Conservation (phyloP, 2,113 vertebrate genomes). For the Nicator chloris region DNA sequence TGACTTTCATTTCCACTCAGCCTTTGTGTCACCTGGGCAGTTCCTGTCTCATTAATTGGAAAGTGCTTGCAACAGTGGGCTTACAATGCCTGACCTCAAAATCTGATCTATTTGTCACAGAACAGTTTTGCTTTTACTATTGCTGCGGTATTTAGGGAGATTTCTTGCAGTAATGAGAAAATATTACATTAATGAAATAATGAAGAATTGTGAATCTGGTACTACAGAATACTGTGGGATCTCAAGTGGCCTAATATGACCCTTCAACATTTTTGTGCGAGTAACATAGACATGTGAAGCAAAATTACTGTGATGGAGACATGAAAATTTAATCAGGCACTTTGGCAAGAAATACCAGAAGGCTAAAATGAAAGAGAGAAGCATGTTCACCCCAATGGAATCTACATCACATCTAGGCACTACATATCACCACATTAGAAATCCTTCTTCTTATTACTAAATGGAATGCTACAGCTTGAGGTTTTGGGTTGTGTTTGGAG, state of each 20-base stretch:
- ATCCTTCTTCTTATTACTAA: not conserved
- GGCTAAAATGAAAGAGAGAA: not conserved
- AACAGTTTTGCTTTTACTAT: not conserved
- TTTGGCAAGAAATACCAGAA: not conserved
- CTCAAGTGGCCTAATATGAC: not conserved
- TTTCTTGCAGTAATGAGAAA: not conserved
- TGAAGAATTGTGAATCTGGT: not conserved
- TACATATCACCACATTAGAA: not conserved
- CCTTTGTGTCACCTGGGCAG: not conserved
- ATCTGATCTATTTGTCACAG: not conserved
- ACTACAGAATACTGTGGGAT: not conserved
- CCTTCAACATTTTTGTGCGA: not conserved
- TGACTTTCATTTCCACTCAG: not conserved
- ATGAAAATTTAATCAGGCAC: not conserved
- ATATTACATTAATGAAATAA: not conserved
- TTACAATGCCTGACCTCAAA: not conserved
- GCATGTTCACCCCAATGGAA: not conserved
- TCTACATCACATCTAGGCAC: not conserved
- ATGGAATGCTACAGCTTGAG: not conserved
- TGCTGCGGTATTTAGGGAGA: not conserved
- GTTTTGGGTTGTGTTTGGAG: not conserved
- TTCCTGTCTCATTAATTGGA: not conserved
- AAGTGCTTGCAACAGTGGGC: not conserved
- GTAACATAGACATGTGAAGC: not conserved
- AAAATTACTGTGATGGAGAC: not conserved